A percentile compares a stretch with the other conserved stretches of the same genome.
Conservation (phyloP, 1,140 invertebrate genomes). For the Drosophila aff. region DNA sequence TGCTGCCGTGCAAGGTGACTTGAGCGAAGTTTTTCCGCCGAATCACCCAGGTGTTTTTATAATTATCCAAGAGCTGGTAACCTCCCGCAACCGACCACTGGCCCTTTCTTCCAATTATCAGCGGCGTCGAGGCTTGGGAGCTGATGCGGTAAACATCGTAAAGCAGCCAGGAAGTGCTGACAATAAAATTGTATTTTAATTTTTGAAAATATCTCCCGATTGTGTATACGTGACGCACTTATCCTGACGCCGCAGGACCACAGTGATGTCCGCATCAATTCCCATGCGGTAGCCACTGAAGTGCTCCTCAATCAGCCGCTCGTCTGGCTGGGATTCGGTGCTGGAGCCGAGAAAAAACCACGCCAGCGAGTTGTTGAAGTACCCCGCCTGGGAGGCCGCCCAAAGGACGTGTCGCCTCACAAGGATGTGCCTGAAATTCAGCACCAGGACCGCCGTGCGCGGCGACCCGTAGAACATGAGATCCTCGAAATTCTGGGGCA, state of each 20-base stretch:
- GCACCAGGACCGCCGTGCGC: slow-evolving; percentile 58
- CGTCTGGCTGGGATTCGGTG: slow-evolving; percentile 14
- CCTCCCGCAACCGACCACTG: slow-evolving; percentile 51
- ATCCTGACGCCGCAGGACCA: slow-evolving; percentile 33
- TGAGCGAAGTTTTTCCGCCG: slow-evolving; percentile 85
- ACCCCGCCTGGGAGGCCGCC: slow-evolving; percentile 47
- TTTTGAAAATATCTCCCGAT: neutral
- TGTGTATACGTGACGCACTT: slow-evolving; percentile 14
- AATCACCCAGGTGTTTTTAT: slow-evolving; percentile 27
- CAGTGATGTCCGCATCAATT: slow-evolving; percentile 72
- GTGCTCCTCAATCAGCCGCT: slow-evolving; percentile 39
- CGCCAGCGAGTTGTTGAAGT: slow-evolving; percentile 67
- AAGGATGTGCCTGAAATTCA: slow-evolving; percentile 28
- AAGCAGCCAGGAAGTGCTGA: slow-evolving; percentile 36
- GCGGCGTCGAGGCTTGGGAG: neutral
- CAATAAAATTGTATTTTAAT: slow-evolving; percentile 1
- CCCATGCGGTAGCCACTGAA: slow-evolving; percentile 57
- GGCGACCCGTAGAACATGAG: slow-evolving; percentile 63
- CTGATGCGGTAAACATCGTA: slow-evolving; percentile 72
- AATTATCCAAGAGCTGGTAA: slow-evolving; percentile 24
- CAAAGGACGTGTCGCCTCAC: slow-evolving; percentile 25
- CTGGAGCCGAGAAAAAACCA: slow-evolving; percentile 62
- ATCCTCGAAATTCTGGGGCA: slow-evolving; percentile 49
- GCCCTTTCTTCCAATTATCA: slow-evolving; percentile 59
- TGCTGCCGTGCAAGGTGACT: slow-evolving; percentile 84